Percentiles rank a stretch among this genome's conserved stretches.
phyloP scores from a whole-genome alignment of 2,888 invertebrate genomes.

The Eurois occulta region DNA sequence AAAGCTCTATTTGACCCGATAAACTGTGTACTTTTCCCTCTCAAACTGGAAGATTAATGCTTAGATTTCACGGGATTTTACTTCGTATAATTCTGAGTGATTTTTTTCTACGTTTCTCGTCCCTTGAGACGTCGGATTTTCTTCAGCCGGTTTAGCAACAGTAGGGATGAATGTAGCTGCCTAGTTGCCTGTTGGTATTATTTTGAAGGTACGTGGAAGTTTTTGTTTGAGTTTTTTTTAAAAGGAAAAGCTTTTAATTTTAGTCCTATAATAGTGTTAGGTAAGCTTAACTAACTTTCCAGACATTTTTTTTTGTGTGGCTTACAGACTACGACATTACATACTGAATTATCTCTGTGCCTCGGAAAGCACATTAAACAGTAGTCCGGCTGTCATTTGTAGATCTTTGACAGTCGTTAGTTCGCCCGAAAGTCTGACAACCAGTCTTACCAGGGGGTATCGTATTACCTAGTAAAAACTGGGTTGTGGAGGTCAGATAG shows the following conservation, averaged over 20 bases:
- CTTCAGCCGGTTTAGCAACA: slow-evolving; percentile 46
- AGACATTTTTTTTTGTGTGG: too few relatives aligned
- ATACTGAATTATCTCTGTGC: too few relatives aligned
- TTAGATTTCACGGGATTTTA: slow-evolving; percentile 82
- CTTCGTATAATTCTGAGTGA: slow-evolving; percentile 80
- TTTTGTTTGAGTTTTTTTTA: background rate
- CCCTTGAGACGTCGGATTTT: slow-evolving; percentile 59
- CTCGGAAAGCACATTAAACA: too few relatives aligned
- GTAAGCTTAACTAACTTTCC: too few relatives aligned
- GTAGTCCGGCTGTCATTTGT: too few relatives aligned
- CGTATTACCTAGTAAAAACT: too few relatives aligned
- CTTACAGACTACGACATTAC: too few relatives aligned
- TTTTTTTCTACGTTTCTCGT: slow-evolving; percentile 72
- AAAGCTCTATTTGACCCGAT: slow-evolving; percentile 43
- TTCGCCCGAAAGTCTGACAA: too few relatives aligned
- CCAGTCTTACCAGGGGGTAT: too few relatives aligned
- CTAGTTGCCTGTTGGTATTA: slow-evolving; percentile 5
- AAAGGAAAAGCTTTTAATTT: background rate
- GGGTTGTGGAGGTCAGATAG: too few relatives aligned
- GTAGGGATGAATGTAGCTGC: slow-evolving; percentile 18
- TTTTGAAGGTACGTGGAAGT: slow-evolving; percentile 26
- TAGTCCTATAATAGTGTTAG: background rate
- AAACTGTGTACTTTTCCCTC: slow-evolving; percentile 46
- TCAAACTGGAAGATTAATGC: slow-evolving; percentile 79
- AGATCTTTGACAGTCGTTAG: too few relatives aligned